Conservation (phyloP, 1,140 invertebrate species). For the Cydia amplana region DNA sequence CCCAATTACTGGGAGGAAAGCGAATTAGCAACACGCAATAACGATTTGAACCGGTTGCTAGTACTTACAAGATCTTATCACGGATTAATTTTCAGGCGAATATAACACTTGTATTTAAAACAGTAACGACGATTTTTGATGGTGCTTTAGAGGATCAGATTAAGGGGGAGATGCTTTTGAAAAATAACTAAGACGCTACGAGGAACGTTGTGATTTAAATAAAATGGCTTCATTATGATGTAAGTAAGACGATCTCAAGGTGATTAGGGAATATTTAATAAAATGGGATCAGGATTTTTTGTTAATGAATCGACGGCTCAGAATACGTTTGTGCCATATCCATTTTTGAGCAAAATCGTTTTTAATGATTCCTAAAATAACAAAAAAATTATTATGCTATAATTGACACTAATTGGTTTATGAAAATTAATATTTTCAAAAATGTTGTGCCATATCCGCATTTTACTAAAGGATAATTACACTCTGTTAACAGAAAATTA, state of each 20-base stretch:
- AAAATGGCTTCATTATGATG: background rate
- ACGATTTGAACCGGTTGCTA: constrained; percentile 18
- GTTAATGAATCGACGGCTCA: background rate
- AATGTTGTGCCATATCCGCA: too few relatives aligned
- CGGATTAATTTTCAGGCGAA: background rate
- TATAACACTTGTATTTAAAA: background rate
- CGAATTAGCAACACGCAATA: constrained; percentile 50
- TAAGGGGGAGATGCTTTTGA: background rate
- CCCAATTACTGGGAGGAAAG: constrained; percentile 48
- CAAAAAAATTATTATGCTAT: too few relatives aligned
- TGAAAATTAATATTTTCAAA: too few relatives aligned
- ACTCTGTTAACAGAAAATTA: too few relatives aligned
- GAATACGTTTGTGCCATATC: too few relatives aligned
- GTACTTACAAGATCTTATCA: constrained; percentile 33
- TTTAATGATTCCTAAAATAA: too few relatives aligned
- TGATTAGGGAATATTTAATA: background rate
- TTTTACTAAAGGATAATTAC: too few relatives aligned
- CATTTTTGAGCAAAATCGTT: too few relatives aligned
- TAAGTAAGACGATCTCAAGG: background rate
- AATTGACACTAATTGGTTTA: too few relatives aligned
- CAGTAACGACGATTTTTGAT: background rate
- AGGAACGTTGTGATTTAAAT: background rate
- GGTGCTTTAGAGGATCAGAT: background rate
- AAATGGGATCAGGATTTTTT: background rate
- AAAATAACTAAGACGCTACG: background rate